Conservation (phyloP, 2,797 vertebrate genomes). For the Pangasius mekongensis region DNA sequence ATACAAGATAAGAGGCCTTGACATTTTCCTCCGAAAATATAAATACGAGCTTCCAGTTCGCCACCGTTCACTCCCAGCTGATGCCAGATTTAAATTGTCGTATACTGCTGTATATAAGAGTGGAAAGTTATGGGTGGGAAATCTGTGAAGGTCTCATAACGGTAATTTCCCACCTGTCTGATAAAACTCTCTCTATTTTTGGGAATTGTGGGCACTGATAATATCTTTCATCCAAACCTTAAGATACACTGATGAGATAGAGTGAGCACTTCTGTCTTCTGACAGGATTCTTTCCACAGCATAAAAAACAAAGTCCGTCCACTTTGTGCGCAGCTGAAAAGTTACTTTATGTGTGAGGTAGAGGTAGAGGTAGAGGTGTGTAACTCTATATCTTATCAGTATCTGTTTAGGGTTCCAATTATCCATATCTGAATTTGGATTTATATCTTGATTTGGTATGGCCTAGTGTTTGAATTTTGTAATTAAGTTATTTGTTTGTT, state of each 20-base stretch:
- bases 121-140: neutral
- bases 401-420: neutral
- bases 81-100: neutral
- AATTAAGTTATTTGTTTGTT: too few relatives aligned
- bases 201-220: neutral
- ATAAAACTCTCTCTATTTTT: neutral
- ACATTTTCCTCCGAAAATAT: neutral
- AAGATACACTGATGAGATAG: neutral
- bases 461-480: neutral
- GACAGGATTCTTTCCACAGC: neutral
- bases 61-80: neutral
- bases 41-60: conserved; percentile 2
- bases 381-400: neutral
- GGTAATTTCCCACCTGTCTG: neutral
- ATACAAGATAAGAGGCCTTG: neutral
- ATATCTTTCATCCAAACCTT: neutral
- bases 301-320: neutral
- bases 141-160: neutral
- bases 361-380: neutral
- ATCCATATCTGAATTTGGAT: neutral
- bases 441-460: neutral
- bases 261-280: neutral
- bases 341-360: neutral
- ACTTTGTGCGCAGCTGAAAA: neutral
- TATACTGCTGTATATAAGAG: neutral